A percentile compares a stretch with the other conserved stretches of the same genome.
These are phyloP conservation scores for Ceramica pisi DNA, from an alignment of 2,888 invertebrate species.

Conservation along the genomic window DNA sequence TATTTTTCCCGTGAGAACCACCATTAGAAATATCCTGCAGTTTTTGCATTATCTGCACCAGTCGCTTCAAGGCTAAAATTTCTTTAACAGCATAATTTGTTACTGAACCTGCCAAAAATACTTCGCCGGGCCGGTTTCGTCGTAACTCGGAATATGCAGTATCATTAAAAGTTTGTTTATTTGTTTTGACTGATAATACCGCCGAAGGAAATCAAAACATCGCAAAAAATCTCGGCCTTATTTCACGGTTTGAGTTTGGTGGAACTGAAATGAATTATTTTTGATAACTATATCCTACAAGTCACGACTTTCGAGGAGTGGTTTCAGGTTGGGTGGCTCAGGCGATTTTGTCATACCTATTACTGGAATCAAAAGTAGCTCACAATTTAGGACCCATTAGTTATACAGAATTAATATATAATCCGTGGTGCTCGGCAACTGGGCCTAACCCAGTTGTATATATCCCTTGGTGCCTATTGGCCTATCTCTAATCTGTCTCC, in stretches of 20 bases:
- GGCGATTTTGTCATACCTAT: no score
- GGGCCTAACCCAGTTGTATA: no score
- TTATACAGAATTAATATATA: no score
- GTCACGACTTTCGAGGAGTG: constrained; percentile 21
- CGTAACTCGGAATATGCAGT: constrained; percentile 13
- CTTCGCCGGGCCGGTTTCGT: constrained; percentile 39
- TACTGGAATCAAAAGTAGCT: no score
- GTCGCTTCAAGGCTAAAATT: constrained; percentile 26
- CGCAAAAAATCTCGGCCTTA: constrained; percentile 13
- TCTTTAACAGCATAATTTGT: constrained; percentile 30
- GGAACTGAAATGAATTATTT: constrained; percentile 3
- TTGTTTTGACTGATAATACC: constrained; percentile 25
- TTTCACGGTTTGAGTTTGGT: constrained; percentile 10
- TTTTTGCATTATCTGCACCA: constrained; percentile 29
- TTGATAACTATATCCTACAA: not conserved
- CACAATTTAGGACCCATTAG: no score
- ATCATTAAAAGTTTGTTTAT: constrained; percentile 28
- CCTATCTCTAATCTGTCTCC: no score
- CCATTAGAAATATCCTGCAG: constrained; percentile 38
- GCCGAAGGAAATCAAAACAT: constrained; percentile 18
- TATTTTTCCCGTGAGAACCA: constrained; percentile 44
- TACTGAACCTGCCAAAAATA: constrained; percentile 21
- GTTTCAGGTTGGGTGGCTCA: no score
- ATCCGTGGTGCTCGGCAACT: no score
- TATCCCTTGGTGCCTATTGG: no score